Evolutionary conservation across 2,113 vertebrate genomes (phyloP), one percentile per base, ranked within the genome.

Genomic region (Galemys pyrenaicus): DNA sequence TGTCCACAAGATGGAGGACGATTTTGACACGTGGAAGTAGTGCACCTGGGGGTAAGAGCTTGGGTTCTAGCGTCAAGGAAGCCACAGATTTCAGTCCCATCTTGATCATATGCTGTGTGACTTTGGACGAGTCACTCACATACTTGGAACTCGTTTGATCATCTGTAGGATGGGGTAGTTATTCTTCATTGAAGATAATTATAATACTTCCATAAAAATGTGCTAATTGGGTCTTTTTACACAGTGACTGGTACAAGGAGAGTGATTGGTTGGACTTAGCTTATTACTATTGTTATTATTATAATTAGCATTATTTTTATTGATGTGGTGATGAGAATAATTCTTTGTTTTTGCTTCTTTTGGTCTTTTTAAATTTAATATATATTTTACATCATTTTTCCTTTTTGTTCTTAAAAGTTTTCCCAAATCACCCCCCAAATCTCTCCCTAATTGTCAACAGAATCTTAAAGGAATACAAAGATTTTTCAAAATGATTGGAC

Each of bases 341-440:
- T 80, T 92, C n/a, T n/a, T n/a, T n/a, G n/a, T n/a, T n/a, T n/a
- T n/a, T n/a, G n/a, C n/a, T n/a, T n/a, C n/a, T n/a, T n/a, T n/a
- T n/a, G n/a, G n/a, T n/a, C n/a, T n/a, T n/a, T n/a, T n/a, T n/a
- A n/a, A n/a, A n/a, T n/a, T n/a, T n/a, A n/a, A n/a, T n/a, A n/a
- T n/a, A n/a, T n/a, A n/a, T n/a, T n/a, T n/a, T n/a, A n/a, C n/a
- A n/a, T n/a, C n/a, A n/a, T n/a, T n/a, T n/a, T n/a, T n/a, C n/a
- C n/a, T n/a, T n/a, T n/a, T n/a, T n/a, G n/a, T n/a, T n/a, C 30
- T 90, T 35, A 90, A 74, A 95, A 90, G 7, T 73, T 54, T 95
- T 62, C 94, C 22, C 67, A 39, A 89, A 95, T 92, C 51, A 95
- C 68, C 28, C 91, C 81, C 68, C 92, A 73, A 85, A 90, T 74